A percentile compares a stretch with the other conserved stretches of the same genome.
Evolutionary conservation across 1,140 invertebrate species (phyloP).

Genomic region (Diuraphis noxia): DNA sequence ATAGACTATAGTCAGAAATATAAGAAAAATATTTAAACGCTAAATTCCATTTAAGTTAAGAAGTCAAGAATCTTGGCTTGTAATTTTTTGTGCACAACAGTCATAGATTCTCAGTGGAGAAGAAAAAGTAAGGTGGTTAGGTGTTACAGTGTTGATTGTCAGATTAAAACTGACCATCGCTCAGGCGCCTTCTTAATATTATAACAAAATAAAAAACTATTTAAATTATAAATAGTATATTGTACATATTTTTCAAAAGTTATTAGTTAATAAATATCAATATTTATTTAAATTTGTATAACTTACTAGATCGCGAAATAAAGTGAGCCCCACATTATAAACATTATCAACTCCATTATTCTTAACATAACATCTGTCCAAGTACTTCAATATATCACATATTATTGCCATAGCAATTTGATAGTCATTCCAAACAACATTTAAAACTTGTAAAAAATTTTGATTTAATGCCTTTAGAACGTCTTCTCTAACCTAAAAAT

Average conservation of each 20-base stretch:
- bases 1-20: neutral
- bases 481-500: slow-evolving; percentile 80
- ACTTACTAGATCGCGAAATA: slow-evolving; percentile 93
- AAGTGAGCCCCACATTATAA: slow-evolving; percentile 96
- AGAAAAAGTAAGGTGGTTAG: neutral
- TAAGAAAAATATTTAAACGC: slow-evolving; percentile 13
- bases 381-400: slow-evolving; percentile 99
- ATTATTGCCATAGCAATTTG: slow-evolving; percentile 99
- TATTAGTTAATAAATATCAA: neutral
- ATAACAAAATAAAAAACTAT: neutral
- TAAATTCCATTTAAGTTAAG: neutral
- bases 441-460: slow-evolving; percentile 94
- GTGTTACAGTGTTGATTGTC: neutral
- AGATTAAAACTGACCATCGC: neutral
- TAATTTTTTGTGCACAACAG: neutral
- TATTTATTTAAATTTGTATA: neutral
- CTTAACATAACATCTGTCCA: slow-evolving; percentile 99
- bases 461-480: slow-evolving; percentile 91
- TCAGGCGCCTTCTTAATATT: neutral
- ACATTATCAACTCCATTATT: slow-evolving; percentile 99
- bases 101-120: too few relatives aligned
- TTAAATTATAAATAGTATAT: neutral
- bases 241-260: neutral
- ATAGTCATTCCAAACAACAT: slow-evolving; percentile 98
- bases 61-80: neutral